Base-by-base conservation (phyloP, 2,888 invertebrate genomes). In the Platycheirus rosarum region DNA sequence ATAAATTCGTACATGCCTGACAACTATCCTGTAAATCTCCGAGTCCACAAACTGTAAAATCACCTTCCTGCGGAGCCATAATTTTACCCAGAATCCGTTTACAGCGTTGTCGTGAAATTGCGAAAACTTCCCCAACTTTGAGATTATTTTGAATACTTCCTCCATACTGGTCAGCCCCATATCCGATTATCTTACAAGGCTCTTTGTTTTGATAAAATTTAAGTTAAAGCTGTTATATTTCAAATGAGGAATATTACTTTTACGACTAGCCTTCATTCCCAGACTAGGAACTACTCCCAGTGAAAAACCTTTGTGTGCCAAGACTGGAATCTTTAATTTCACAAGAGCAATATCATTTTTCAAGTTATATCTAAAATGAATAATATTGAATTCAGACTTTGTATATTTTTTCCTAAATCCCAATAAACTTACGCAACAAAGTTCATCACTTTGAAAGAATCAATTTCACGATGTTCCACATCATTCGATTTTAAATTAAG, bases 51-150 rank as follows among this genome's bases (percentile, higher is more conserved):
- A 90, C 86, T 7, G 88, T 87, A 42, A 86, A 88, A n/a, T 86
- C 89, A 2, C 88, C 90, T 0, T 85, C 85, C 35, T 88, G 87
- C 8, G 90, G 90, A n/a, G 89, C 89, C 89, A 90, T 89, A 23
- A 89, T 86, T 53, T 85, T 86, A 0, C 90, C 90, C 66, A 90
- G 86, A 42, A 88, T 86, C 2, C 85, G 35, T 6, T 85, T 85
- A 37, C 90, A 90, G 13, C 85, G 70, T 11, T 86, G 76, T 46
- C 87, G 86, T 5, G 86, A 85, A 35, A 90, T 89, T 5, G 89
- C 85, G 1, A 85, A 85, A 2, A 90, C 88, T 6, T 88, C 87
- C 0, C 86, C 90, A 57, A 88, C 87, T 2, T 85, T 85, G 0
- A 90, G 85, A 26, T 85, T 85, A 53, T 87, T 86, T 53, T 88